phyloP scores from a whole-genome alignment of 2,888 invertebrate species.

The Tipula vernalis region DNA sequence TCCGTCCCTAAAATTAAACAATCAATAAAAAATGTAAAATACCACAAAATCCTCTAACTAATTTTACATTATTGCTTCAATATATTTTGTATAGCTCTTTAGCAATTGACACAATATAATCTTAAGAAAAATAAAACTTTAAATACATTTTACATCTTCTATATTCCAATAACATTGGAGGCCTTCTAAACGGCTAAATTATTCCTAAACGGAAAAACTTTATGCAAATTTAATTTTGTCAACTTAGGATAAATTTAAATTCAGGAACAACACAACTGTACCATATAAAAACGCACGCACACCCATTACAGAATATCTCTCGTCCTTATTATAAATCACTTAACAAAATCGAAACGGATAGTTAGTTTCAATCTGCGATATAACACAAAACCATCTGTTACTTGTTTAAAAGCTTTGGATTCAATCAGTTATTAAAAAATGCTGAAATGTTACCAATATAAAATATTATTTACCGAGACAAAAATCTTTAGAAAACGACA shows the following conservation, averaged over 20 bases:
- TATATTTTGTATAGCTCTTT: neutral
- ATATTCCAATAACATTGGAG: neutral
- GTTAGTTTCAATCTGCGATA: neutral
- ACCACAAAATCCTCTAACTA: too few relatives aligned
- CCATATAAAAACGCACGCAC: neutral
- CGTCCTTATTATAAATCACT: neutral
- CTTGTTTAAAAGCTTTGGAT: neutral
- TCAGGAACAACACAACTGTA: neutral
- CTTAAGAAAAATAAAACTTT: neutral
- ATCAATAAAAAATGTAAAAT: too few relatives aligned
- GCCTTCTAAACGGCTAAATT: neutral
- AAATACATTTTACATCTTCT: neutral
- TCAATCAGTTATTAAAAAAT: neutral
- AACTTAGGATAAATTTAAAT: neutral
- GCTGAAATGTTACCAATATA: neutral
- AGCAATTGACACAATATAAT: neutral
- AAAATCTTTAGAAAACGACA: neutral
- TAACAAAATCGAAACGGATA: neutral
- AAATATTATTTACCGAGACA: neutral
- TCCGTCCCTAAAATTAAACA: too few relatives aligned
- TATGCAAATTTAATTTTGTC: constrained; percentile 4
- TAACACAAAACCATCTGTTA: neutral
- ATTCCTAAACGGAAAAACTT: neutral
- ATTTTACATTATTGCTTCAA: neutral
- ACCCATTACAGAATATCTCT: neutral